Evolutionary conservation across 2,888 invertebrate genomes (phyloP), one percentile per base, ranked within the genome.

Genomic region (Parascotia fuliginaria): DNA sequence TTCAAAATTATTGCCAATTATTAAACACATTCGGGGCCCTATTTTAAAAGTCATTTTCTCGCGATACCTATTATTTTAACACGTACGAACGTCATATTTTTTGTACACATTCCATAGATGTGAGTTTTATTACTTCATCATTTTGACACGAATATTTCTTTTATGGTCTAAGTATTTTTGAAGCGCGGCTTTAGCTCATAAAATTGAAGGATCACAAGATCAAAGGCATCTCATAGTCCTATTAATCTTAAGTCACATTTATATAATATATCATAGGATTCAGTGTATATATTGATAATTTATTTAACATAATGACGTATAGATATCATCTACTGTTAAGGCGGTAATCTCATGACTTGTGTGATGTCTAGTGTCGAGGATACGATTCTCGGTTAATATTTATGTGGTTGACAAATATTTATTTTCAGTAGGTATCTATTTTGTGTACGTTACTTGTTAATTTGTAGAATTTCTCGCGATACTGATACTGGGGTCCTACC

Each of bases 31-130:
- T 77, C 77, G 72, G 64, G 60, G 60, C 61, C 72, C 70, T 77
- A 76, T 78, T 81, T 82, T 75, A 74, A 70, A 75, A 77, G 71
- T 73, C 74, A 70, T 71, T 62, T 71, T 74, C 62, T 70, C 65
- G 55, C 74, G 65, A 75, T 79, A 74, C 75, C 75, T 79, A 81
- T 79, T 82, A 81, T 81, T 79, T 83, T 84, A 81, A 81, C 85
- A 86, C 84, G 85, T 82, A 71, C 77, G 61, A 76, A 74, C 63
- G 64, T 72, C 77, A 78, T 82, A 82, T 81, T 78, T 79, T 70
- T 61, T 60, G 60, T 65, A 58, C 67, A 70, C 55, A 67, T 68
- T 66, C 65, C 55, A 66, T 67, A 55, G 55, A 68, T 69, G 65
- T 42, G 66, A 61, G 68, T 71, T 75, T 75, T 73, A 76, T 68